Base-by-base conservation (phyloP, 2,113 vertebrate genomes). In the Pelobates fuscus region DNA sequence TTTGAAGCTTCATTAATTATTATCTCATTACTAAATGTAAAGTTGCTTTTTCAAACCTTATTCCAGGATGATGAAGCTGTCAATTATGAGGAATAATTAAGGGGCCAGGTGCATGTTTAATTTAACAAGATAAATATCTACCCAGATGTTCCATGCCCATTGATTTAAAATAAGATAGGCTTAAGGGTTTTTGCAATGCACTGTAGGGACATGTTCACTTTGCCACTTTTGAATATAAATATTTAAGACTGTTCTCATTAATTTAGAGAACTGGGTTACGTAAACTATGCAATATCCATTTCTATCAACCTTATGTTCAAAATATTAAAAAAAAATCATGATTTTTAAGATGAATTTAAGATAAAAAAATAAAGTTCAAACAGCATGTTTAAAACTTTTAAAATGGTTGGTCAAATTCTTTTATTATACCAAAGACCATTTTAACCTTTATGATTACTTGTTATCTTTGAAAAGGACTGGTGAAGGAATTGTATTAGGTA, bases 51-150 rank as follows among this genome's bases (percentile, higher is more conserved):
- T 74, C 75, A 83, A 82, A 78, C 71, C 78, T 67, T 85, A 79
- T 80, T 86, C 72, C 77, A 78, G 46, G 32, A 77, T 82, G 81
- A 78, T 85, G 74, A 85, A 86, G 84, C 83, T 89, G 83, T 87
- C 86, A 86, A 81, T 87, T 86, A 88, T 43, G 78, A 77, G 78
- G 82, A 81, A 81, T 84, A 88, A 90, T 89, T 86, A 89, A 86
- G 83, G 82, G 83, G 79, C 83, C 86, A 88, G 83, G 80, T 87
- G 84, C 81, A 80, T 79, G 76, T 89, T 88, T 84, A 87, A 84
- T 86, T 87, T 89, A 87, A 90, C 79, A 88, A 87, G 81, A 86
- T 81, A 86, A 86, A 82, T 83, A 87, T 80, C 72, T 83, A 71
- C 77, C 84, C 81, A 87, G 85, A 86, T 84, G 84, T 71, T 83